Evolutionary conservation across 1,140 invertebrate species (phyloP).

Genomic region (Procambarus virginalis): DNA sequence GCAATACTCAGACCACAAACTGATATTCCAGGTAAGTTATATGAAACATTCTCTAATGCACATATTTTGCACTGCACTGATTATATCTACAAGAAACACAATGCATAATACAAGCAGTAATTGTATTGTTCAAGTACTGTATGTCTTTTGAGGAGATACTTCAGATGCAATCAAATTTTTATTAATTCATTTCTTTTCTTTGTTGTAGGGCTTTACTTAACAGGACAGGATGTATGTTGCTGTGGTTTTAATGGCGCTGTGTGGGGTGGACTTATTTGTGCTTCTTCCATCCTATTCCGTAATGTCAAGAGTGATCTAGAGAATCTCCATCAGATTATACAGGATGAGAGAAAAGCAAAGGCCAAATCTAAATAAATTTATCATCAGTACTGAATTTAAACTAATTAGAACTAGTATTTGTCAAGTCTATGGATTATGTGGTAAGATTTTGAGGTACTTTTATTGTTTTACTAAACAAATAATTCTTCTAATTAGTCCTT

Average conservation of each 20-base stretch:
- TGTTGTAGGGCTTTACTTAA: constrained; percentile 69
- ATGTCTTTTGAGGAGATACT: no score
- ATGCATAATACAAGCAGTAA: no score
- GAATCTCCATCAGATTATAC: constrained; percentile 44
- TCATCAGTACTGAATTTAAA: no score
- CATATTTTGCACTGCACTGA: no score
- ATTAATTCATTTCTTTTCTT: no score
- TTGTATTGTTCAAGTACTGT: no score
- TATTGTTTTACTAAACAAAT: no score
- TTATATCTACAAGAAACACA: no score
- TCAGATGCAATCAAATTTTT: no score
- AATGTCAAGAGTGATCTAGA: constrained; percentile 73
- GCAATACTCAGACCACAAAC: constrained; percentile 73
- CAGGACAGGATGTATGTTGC: constrained; percentile 74
- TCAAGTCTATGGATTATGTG: not conserved
- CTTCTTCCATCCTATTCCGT: constrained; percentile 73
- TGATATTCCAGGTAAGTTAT: constrained; percentile 73
- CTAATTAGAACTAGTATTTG: not conserved
- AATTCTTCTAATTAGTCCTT: no score
- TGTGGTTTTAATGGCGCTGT: constrained; percentile 75
- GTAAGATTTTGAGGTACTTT: no score
- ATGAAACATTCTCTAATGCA: not conserved
- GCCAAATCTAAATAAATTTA: not conserved
- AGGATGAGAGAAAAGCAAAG: not conserved
- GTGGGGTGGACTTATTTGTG: constrained; percentile 73